Base-by-base conservation (phyloP, 1,140 invertebrate genomes). In the Sitobion miscanthi region DNA sequence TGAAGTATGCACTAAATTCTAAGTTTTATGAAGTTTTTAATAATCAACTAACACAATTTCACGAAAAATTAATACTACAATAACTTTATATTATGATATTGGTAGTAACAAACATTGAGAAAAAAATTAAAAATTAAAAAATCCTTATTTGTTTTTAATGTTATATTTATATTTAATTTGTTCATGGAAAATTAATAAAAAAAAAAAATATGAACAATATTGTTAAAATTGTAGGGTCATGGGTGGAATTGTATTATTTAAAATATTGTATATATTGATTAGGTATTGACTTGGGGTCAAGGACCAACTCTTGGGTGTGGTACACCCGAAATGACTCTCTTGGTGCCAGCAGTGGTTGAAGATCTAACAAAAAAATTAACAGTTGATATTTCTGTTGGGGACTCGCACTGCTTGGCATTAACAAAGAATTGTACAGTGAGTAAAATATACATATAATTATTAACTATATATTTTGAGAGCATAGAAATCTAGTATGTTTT, bases 251-350 rank as follows among this genome's bases (percentile, higher is more conserved):
- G 6, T 87, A 30, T 87, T 87, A 8, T 14, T 87, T 86, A 38
- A 54, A 38, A 25, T 25, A 21, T 45, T 35, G 9, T 38, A 38
- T 38, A 38, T 54, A 69, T 45, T 42, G 0, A 42, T 35, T 91
- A 97, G 96, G 95, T 97, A 20, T 96, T 96, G 95, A 96, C 95
- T 0, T 97, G 96, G 96, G 97, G 97, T 35, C 96, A 95, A 94
- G 96, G 96, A 8, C 95, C 96, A 0, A 96, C 96, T 94, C 94
- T 97, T 45, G 96, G 96, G 21, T 95, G 95, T 94, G 96, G 96
- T 23, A 95, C 95, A 35, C 94, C 96, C 57, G 96, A 97, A 94
- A 95, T 96, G 8, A 96, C 96, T 88, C 95, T 95, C 38, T 94
- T 96, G n/a, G 94, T 95, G 49, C 97, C 97, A 6, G 94, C 95